Percentiles rank a stretch among this genome's conserved stretches.
phyloP scores from a whole-genome alignment of 92 coral and sea anemone species.

The Porites rus region DNA sequence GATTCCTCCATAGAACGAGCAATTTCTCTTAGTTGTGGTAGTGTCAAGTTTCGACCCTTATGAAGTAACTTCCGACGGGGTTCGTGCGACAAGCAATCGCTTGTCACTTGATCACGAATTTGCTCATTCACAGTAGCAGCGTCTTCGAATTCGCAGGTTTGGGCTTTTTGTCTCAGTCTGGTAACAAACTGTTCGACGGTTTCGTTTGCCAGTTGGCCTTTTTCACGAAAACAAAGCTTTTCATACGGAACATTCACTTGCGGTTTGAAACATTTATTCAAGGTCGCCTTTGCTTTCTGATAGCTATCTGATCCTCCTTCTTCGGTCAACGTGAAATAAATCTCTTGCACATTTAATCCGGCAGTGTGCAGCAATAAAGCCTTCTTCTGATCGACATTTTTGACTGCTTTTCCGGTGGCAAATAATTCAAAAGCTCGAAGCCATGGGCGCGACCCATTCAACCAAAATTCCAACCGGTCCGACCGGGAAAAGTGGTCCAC shows the following conservation, averaged over 20 bases:
- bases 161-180: constrained; percentile 56
- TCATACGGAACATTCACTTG: not conserved
- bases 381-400: constrained; percentile 56
- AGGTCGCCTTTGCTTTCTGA: not conserved
- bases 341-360: constrained; percentile 68
- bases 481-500: too few species aligned
- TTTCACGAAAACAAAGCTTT: not conserved
- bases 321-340: constrained; percentile 48
- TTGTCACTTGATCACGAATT: constrained; percentile 55
- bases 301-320: constrained; percentile 35
- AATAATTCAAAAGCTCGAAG: constrained; percentile 60
- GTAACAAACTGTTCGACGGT: too few species aligned
- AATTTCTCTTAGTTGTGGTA: constrained; percentile 33
- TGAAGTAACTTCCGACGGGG: constrained; percentile 42
- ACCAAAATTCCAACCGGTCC: too few species aligned
- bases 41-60: constrained; percentile 45
- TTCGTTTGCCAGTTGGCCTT: too few species aligned
- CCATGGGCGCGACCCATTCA: too few species aligned
- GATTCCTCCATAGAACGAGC: constrained; percentile 26
- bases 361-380: constrained; percentile 67
- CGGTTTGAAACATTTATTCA: too few species aligned
- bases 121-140: constrained; percentile 44
- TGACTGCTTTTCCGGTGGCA: constrained; percentile 58
- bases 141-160: constrained; percentile 59
- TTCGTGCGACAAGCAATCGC: constrained; percentile 36